Conservation (phyloP, 2,113 vertebrate species). For the Ramphastos sulfuratus region DNA sequence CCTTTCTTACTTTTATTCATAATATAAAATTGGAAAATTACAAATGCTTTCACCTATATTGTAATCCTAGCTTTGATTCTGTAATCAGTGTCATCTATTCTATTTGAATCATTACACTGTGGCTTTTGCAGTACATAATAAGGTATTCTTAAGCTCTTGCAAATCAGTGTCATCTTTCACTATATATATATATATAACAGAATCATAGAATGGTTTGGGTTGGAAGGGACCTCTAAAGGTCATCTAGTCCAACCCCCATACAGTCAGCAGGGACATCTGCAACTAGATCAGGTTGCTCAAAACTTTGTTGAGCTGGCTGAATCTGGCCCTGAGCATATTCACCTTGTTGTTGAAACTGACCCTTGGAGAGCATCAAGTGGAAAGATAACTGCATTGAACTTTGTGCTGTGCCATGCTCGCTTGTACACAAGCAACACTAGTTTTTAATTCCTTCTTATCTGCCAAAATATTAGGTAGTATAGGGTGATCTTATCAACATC, state of each 20-base stretch:
- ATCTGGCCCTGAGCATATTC: background rate
- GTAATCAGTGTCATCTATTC: background rate
- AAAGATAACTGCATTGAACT: background rate
- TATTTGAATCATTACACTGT: background rate
- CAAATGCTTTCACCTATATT: background rate
- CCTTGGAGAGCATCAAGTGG: background rate
- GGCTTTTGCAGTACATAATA: background rate
- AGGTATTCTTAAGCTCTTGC: background rate
- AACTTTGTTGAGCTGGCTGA: background rate
- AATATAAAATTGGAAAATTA: background rate
- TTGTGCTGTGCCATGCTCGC: background rate
- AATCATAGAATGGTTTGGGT: too few relatives aligned
- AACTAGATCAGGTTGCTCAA: too few relatives aligned
- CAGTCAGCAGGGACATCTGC: too few relatives aligned
- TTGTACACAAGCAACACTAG: rapidly evolving
- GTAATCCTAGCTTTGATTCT: background rate
- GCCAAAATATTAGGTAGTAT: background rate
- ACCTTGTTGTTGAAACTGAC: background rate
- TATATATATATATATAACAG: too few relatives aligned
- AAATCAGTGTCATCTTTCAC: rapidly evolving
- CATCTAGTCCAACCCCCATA: too few relatives aligned
- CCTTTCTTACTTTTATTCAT: background rate
- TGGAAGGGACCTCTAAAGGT: too few relatives aligned
- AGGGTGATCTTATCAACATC: background rate
- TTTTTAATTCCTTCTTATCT: background rate